Evolutionary conservation across 2,113 vertebrate genomes (phyloP).

Genomic region (Atractosteus spatula): DNA sequence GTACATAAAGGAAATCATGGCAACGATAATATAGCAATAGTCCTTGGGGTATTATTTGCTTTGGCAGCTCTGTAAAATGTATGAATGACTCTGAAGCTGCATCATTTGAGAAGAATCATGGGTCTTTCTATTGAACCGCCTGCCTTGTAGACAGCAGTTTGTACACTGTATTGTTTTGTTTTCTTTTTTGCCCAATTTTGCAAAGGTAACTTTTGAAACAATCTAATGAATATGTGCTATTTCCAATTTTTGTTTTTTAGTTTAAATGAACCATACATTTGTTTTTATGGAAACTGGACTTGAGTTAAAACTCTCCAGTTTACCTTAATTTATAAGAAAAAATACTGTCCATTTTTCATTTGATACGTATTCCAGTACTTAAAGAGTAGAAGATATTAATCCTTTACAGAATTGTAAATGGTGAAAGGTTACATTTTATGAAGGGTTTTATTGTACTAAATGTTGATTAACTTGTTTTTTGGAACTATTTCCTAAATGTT

Average conservation of each 20-base stretch:
- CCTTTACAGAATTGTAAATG: constrained; percentile 86
- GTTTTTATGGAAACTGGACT: constrained; percentile 84
- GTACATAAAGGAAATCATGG: constrained; percentile 62
- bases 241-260: constrained; percentile 75
- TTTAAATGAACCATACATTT: constrained; percentile 76
- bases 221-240: constrained; percentile 78
- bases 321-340: constrained; percentile 82
- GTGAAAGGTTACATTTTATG: constrained; percentile 93
- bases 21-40: constrained; percentile 82
- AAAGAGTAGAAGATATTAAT: constrained; percentile 78
- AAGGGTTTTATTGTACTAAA: constrained; percentile 96
- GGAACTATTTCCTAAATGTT: constrained; percentile 89
- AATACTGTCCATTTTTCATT: constrained; percentile 79
- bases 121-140: constrained; percentile 85
- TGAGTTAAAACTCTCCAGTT: constrained; percentile 95
- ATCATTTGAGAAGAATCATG: constrained; percentile 73
- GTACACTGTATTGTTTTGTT: constrained; percentile 97
- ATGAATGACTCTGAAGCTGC: constrained; percentile 86
- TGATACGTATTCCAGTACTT: constrained; percentile 80
- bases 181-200: constrained; percentile 80
- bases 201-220: constrained; percentile 84
- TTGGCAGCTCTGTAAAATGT: constrained; percentile 81
- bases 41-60: constrained; percentile 79
- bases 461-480: constrained; percentile 86
- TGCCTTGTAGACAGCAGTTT: constrained; percentile 93